A percentile compares a stretch with the other conserved stretches of the same genome.
These are phyloP conservation scores for Acrocephalus kingi DNA, from an alignment of 2,113 vertebrate genomes.

Conservation along the genomic window DNA sequence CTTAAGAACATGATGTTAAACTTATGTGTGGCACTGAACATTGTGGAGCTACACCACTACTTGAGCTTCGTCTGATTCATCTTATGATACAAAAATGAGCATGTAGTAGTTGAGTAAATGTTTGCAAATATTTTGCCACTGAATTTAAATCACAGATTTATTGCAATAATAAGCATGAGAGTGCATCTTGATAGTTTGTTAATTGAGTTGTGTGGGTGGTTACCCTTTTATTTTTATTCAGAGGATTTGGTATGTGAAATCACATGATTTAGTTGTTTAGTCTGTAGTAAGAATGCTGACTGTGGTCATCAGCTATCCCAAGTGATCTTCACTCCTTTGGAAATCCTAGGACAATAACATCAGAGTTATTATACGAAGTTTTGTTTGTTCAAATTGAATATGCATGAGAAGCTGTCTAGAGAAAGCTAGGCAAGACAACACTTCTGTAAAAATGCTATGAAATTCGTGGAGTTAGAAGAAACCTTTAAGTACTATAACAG, in stretches of 20 bases:
- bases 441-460: neutral
- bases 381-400: constrained; percentile 54
- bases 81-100: neutral
- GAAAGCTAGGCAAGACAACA: constrained; percentile 9
- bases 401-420: constrained; percentile 70
- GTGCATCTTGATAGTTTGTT: neutral
- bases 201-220: neutral
- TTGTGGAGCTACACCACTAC: neutral
- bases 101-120: neutral
- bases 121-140: constrained; percentile 48
- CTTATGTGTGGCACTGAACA: neutral
- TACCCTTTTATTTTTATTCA: constrained; percentile 19
- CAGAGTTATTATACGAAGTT: neutral
- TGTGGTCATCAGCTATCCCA: neutral
- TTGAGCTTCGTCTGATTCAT: neutral
- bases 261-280: neutral
- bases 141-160: constrained; percentile 14
- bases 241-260: neutral
- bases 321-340: neutral
- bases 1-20: neutral
- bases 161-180: constrained; percentile 20
- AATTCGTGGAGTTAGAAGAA: neutral
- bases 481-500: neutral
- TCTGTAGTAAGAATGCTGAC: constrained; percentile 30
- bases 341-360: constrained; percentile 43